Percentiles rank a stretch among this genome's conserved stretches.
Conservation (phyloP, 2,888 invertebrate genomes). For the Drosophila meridionalis region DNA sequence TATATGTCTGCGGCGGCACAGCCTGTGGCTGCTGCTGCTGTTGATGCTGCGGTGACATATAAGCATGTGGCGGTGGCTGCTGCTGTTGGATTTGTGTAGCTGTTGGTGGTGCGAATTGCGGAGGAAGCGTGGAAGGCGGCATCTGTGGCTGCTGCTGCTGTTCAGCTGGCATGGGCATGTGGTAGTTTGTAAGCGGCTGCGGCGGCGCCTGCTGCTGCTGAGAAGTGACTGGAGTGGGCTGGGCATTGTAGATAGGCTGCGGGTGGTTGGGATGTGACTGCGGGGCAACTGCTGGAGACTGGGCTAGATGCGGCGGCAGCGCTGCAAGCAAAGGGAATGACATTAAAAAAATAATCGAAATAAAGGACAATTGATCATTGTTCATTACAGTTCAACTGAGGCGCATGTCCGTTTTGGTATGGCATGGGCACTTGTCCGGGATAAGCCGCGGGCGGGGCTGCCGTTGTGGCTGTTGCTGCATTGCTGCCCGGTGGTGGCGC, state of each 20-base stretch:
- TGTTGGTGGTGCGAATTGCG: slow-evolving; percentile 61
- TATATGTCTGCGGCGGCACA: slow-evolving; percentile 56
- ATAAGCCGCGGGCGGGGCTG: slow-evolving; percentile 41
- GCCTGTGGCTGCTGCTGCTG: slow-evolving; percentile 56
- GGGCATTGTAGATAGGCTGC: slow-evolving; percentile 59
- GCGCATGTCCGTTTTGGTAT: slow-evolving; percentile 82
- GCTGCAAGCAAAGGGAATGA: slow-evolving; percentile 39
- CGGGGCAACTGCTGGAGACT: slow-evolving; percentile 35
- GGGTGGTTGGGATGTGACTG: slow-evolving; percentile 48
- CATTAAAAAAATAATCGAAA: not conserved
- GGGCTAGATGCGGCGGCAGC: slow-evolving; percentile 62
- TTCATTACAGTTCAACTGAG: slow-evolving; percentile 65
- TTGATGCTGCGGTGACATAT: slow-evolving; percentile 70
- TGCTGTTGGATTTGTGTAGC: slow-evolving; percentile 61
- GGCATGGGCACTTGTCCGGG: slow-evolving; percentile 75
- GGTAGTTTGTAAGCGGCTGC: slow-evolving; percentile 50
- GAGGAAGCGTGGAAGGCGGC: slow-evolving; percentile 51
- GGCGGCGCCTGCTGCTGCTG: slow-evolving; percentile 46
- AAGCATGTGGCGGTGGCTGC: slow-evolving; percentile 54
- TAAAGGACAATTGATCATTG: not conserved
- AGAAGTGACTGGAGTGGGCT: slow-evolving; percentile 46
- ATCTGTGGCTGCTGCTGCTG: slow-evolving; percentile 59
- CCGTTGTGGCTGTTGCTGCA: slow-evolving; percentile 39
- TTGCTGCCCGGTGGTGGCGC: slow-evolving; percentile 31
- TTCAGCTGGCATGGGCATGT: slow-evolving; percentile 44